Base-by-base conservation (phyloP, 2,888 invertebrate species). In the Eledona agricola region DNA sequence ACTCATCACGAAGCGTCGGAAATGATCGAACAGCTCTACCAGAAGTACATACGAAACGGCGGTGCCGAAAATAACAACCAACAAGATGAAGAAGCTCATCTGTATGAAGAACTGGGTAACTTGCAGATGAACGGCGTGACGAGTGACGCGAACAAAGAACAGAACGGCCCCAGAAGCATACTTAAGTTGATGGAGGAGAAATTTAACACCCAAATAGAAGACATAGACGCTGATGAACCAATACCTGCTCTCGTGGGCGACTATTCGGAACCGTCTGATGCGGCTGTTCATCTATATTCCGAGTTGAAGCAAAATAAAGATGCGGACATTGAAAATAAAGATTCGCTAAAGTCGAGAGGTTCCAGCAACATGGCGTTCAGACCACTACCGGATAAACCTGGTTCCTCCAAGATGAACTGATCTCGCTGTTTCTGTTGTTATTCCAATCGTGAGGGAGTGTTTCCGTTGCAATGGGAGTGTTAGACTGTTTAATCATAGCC, bases 21-120 rank as follows among this genome's bases (percentile, higher is more conserved):
- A 72, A 86, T 87, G 79, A 89, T 90, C 53, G 88, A 89, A 67
- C 85, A 87, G 64, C 76, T 89, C 3, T 89, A 89, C 65, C 88
- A 88, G 71, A 79, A 87, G 38, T 86, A 88, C 32, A 87, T 88
- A 69, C 86, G 87, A 65, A 86, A 87, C 63, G 83, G 80, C 56
- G 83, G 83, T 61, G 82, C 82, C 56, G 78, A 79, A 51, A 82
- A 82, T 59, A 77, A 79, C 53, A 78, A 79, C 55, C 71, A 77
- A 56, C 72, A 73, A 63, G 73, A 75, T 5, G 75, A 77, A 56
- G 75, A 77, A 55, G 71, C 72, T 25, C 77, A 77, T 60, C 58
- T 77, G 15, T 77, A 77, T 51, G 77, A 77, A 63, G 77, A 77
- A 60, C 72, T 80, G 11, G 86, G 84, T 54, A 86, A 86, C 66